phyloP scores from a whole-genome alignment of 2,113 vertebrate genomes.

The Nerophis ophidion region DNA sequence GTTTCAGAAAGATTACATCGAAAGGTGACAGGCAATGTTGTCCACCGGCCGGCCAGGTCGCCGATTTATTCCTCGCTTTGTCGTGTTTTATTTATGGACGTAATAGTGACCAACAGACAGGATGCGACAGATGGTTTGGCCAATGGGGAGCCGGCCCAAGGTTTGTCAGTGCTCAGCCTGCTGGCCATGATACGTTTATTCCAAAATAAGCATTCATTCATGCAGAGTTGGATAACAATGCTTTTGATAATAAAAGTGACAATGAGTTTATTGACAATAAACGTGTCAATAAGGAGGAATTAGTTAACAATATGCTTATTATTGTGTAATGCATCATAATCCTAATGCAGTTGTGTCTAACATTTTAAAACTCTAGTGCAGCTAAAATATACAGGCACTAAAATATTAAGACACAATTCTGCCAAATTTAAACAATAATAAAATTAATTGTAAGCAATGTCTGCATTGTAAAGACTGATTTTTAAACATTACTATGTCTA shows the following conservation, averaged over 20 bases:
- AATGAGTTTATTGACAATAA: not conserved
- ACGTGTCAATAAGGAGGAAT: not conserved
- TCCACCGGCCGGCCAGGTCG: constrained; percentile 9
- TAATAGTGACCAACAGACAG: constrained; percentile 38
- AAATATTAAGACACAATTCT: no score
- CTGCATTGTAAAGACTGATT: no score
- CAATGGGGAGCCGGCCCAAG: constrained; percentile 43
- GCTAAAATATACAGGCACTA: no score
- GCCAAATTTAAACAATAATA: no score
- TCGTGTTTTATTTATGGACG: constrained; percentile 11
- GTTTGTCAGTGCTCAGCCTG: constrained; percentile 3
- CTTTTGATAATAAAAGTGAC: not conserved
- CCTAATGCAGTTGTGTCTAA: no score
- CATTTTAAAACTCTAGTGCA: no score
- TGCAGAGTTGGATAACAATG: not conserved
- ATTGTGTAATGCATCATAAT: no score
- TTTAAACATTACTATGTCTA: no score
- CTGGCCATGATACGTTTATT: constrained; percentile 26
- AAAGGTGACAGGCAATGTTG: constrained; percentile 34
- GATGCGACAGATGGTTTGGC: constrained; percentile 58
- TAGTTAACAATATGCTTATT: no score
- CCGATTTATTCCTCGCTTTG: constrained; percentile 21
- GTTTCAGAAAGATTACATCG: constrained; percentile 36
- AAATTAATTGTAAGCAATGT: no score
- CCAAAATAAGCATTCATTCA: constrained; percentile 10